Percentiles rank a stretch among this genome's conserved stretches.
phyloP scores from a whole-genome alignment of 92 coral and sea anemone genomes.

The Zoanthus gigantus region DNA sequence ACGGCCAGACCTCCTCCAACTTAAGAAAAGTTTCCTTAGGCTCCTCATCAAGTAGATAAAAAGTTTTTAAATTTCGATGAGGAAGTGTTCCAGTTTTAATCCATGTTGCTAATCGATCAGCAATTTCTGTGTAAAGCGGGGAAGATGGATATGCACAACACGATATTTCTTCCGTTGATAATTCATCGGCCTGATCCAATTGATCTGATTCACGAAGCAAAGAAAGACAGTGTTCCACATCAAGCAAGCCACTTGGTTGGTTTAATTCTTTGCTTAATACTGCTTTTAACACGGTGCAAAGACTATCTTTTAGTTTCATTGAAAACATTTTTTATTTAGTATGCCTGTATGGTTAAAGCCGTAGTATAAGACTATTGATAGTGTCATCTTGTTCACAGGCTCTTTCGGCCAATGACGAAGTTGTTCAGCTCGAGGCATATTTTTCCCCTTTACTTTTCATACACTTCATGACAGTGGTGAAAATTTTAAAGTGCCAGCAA shows the following conservation, averaged over 20 bases:
- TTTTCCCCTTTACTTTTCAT: not conserved
- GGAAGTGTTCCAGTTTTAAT: constrained; percentile 62
- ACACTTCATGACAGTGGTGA: not conserved
- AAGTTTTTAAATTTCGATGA: constrained; percentile 26
- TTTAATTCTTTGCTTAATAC: not conserved
- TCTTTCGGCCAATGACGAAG: not conserved
- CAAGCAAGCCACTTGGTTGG: constrained; percentile 29
- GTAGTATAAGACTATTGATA: not conserved
- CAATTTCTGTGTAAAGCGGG: constrained; percentile 77
- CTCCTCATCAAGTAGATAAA: constrained; percentile 67
- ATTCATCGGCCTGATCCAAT: not conserved
- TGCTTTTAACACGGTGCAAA: not conserved
- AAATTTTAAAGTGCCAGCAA: not conserved
- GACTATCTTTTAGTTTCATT: not conserved
- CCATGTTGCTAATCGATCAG: constrained; percentile 68
- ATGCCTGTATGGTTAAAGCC: not conserved
- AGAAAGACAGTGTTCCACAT: constrained; percentile 15
- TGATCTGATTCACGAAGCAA: constrained; percentile 15
- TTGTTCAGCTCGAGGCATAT: not conserved
- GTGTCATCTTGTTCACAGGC: not conserved
- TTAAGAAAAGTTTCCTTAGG: not conserved
- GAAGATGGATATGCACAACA: constrained; percentile 50
- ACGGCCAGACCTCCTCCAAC: constrained; percentile 32
- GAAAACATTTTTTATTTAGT: not conserved
- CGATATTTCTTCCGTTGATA: not conserved